Evolutionary conservation across 2,113 vertebrate genomes (phyloP), one percentile per base, ranked within the genome.

Genomic region (Cheilinus undulatus): DNA sequence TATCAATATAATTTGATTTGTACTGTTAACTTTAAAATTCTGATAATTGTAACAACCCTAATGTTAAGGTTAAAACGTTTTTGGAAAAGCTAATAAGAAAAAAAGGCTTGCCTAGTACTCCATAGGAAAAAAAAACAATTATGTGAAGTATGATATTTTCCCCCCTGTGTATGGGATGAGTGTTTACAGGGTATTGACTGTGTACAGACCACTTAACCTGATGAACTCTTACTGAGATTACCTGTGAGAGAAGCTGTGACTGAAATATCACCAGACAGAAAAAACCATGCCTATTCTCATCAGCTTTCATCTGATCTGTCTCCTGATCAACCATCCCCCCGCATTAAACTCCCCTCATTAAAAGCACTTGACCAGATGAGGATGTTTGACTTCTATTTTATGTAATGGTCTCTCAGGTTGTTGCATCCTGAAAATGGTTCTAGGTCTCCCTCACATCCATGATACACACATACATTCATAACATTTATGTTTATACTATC

Each of bases 101-200:
- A n/a, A n/a, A n/a, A n/a, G n/a, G n/a, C n/a, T n/a, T n/a, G n/a
- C n/a, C n/a, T n/a, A n/a, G n/a, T n/a, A n/a, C n/a, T n/a, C n/a
- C n/a, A n/a, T n/a, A n/a, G n/a, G n/a, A n/a, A 65, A 42, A 36
- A 54, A 28, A 49, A 52, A 14, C 19, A 40, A 11, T 40, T 22
- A 13, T 17, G 64, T 77, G 54, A 70, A 70, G 73, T 4, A 0
- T 28, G 49, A 45, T 46, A 14, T 46, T 65, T 36, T 36, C n/a
- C 19, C 61, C 62, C 48, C 43, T 0, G 20, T 42, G 28, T 42
- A 27, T 48, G 57, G 28, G 30, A 42, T 14, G 36, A 12, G 56
- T 27, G 60, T 0, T 61, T 8, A 22, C 5, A n/a, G 26, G 4
- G 38, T 26, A 3, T 38, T 19, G 2, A n/a, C 32, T 13, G 76